Percentiles rank a stretch among this genome's conserved stretches.
phyloP scores from a whole-genome alignment of 1,140 invertebrate species.

The Maniola jurtina region DNA sequence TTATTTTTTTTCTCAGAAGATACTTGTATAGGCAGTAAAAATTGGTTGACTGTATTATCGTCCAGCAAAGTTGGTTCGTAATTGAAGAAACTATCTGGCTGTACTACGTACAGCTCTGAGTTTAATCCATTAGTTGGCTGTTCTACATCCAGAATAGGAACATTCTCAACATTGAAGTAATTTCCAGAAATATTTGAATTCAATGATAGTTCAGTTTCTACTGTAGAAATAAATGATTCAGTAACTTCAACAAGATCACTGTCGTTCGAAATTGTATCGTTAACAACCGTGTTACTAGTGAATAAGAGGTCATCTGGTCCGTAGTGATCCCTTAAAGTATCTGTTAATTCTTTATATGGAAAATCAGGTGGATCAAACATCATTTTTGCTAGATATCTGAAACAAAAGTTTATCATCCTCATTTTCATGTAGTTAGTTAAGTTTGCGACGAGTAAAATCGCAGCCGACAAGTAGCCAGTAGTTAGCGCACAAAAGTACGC shows the following conservation, averaged over 20 bases:
- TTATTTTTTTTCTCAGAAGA: constrained; percentile 40
- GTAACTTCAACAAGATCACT: constrained; percentile 46
- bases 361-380: constrained; percentile 70
- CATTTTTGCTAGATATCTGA: constrained; percentile 50
- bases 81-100: constrained; percentile 53
- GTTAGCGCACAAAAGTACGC: too few species aligned
- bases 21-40: constrained; percentile 53
- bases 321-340: constrained; percentile 50
- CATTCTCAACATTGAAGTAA: constrained; percentile 50
- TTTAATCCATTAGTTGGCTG: constrained; percentile 32
- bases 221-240: constrained; percentile 42
- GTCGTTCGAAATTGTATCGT: constrained; percentile 30
- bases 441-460: too few species aligned
- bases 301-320: constrained; percentile 54
- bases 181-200: constrained; percentile 51
- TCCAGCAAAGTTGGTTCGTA: constrained; percentile 62
- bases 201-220: constrained; percentile 52
- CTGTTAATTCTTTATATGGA: constrained; percentile 61
- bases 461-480: too few species aligned
- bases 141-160: constrained; percentile 31
- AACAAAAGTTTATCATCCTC: constrained; percentile 30
- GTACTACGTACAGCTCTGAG: constrained; percentile 44
- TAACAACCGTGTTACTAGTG: constrained; percentile 31
- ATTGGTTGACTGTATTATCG: constrained; percentile 67
- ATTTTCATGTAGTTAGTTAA: not conserved